Conservation (phyloP, 2,797 vertebrate genomes). For the Numenius phaeopus region DNA sequence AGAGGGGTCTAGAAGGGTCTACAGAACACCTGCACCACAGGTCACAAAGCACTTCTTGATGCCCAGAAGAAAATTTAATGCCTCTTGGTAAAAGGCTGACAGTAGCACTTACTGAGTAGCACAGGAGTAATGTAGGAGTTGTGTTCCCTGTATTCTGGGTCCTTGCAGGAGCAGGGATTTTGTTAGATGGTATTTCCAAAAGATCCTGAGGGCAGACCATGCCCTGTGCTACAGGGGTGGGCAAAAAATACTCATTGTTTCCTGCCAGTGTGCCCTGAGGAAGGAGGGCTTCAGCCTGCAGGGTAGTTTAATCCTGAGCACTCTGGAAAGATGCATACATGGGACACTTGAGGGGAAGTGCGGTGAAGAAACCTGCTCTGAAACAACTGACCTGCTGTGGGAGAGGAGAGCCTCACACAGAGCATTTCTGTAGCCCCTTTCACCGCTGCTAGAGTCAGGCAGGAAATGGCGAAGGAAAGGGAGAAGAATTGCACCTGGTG, state of each 20-base stretch:
- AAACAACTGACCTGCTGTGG: rapidly evolving
- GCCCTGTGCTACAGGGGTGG: rapidly evolving
- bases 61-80: neutral
- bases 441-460: neutral
- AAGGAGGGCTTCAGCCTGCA: neutral
- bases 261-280: neutral
- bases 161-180: neutral
- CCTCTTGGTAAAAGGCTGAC: neutral
- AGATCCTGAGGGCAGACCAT: neutral
- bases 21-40: neutral
- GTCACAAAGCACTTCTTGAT: neutral
- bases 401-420: neutral
- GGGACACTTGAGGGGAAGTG: neutral
- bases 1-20: neutral
- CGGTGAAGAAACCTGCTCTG: neutral
- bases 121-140: neutral
- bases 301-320: neutral
- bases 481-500: neutral
- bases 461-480: neutral
- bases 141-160: neutral
- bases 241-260: neutral
- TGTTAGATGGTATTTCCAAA: neutral
- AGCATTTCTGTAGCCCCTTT: neutral
- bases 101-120: neutral
- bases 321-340: neutral